Conservation (phyloP, 1,140 invertebrate genomes). For the Lanistes nyassanus region DNA sequence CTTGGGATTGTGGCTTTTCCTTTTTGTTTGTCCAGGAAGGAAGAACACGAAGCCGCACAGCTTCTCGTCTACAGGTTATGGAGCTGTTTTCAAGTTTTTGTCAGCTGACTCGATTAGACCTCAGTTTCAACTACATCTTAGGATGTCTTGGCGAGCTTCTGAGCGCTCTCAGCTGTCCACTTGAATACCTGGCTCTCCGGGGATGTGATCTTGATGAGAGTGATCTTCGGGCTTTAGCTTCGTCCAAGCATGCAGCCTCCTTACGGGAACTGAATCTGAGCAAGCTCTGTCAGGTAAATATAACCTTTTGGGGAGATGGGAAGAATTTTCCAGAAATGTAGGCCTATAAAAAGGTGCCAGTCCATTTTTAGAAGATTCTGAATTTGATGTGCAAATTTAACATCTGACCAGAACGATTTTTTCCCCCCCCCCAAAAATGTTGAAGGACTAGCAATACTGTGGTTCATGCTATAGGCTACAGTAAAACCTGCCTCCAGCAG, state of each 20-base stretch:
- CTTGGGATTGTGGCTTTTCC: not conserved
- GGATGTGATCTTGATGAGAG: slow-evolving; percentile 50
- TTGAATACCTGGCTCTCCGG: slow-evolving; percentile 47
- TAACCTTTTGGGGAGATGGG: slow-evolving; percentile 22
- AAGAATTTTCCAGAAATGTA: not conserved
- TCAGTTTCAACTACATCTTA: slow-evolving; percentile 49
- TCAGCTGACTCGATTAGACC: slow-evolving; percentile 41
- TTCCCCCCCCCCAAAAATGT: not conserved
- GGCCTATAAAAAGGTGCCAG: not conserved
- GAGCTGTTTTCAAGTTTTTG: slow-evolving; percentile 32
- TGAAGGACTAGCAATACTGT: not conserved
- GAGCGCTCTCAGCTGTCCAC: slow-evolving; percentile 35
- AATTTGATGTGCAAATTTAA: too few relatives aligned
- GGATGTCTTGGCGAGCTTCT: slow-evolving; percentile 53
- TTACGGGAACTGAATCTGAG: slow-evolving; percentile 51
- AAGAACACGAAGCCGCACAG: slow-evolving; percentile 42
- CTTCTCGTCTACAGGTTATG: slow-evolving; percentile 30
- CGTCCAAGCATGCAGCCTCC: slow-evolving; percentile 42
- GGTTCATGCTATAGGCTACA: too few relatives aligned
- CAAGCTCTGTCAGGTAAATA: slow-evolving; percentile 47
- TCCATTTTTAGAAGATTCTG: too few relatives aligned
- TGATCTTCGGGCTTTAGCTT: slow-evolving; percentile 40
- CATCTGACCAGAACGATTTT: too few relatives aligned
- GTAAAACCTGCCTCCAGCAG: too few relatives aligned
- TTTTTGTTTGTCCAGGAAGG: slow-evolving; percentile 36